Evolutionary conservation across 2,888 invertebrate species (phyloP).

Genomic region (Achlya flavicornis): DNA sequence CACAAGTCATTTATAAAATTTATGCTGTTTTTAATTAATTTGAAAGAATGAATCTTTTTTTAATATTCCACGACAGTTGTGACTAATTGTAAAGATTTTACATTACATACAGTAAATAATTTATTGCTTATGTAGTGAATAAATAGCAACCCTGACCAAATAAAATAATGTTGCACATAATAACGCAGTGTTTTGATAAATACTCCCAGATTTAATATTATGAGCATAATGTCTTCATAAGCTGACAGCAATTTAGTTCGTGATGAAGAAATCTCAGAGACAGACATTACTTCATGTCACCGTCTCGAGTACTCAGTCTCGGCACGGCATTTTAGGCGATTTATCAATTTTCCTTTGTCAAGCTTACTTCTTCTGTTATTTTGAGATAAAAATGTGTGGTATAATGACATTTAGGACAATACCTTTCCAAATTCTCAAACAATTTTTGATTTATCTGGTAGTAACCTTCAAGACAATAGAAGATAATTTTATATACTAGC

Average conservation of each 20-base stretch:
- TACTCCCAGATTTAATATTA: background rate
- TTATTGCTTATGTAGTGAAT: background rate
- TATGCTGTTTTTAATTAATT: conserved; percentile 63
- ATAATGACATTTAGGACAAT: background rate
- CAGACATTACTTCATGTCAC: conserved; percentile 7
- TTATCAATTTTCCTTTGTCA: conserved; percentile 54
- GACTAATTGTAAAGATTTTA: too few species aligned
- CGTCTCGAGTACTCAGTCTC: conserved; percentile 10
- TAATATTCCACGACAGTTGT: too few species aligned
- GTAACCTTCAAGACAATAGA: too few species aligned
- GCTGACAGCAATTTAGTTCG: conserved; percentile 19
- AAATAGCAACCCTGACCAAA: conserved; percentile 14
- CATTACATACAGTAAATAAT: too few species aligned
- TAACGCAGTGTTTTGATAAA: background rate
- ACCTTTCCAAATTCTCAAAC: background rate
- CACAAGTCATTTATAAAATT: conserved; percentile 62
- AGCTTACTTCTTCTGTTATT: conserved; percentile 36
- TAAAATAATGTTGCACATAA: conserved; percentile 14
- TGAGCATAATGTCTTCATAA: conserved; percentile 14
- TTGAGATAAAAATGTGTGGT: conserved; percentile 26
- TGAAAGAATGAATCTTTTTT: conserved; percentile 6
- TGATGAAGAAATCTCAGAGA: conserved; percentile 11
- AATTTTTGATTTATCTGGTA: too few species aligned
- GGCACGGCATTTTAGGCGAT: conserved; percentile 26
- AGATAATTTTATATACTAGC: background rate